Evolutionary conservation across 2,113 vertebrate genomes (phyloP).

Genomic region (Micronycteris hirsuta): DNA sequence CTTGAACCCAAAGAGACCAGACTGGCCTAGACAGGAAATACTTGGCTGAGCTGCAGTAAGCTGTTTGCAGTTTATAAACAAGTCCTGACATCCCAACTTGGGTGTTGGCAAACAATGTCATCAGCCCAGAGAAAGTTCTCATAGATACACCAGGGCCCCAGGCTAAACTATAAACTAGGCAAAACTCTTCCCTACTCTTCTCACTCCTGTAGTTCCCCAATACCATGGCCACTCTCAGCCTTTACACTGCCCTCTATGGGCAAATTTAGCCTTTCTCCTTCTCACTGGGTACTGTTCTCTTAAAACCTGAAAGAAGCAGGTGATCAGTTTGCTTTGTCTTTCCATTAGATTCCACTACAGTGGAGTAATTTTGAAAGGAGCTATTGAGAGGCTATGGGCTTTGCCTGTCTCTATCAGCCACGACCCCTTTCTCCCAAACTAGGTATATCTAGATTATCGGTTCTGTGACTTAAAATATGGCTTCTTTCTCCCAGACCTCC

Average conservation of each 20-base stretch:
- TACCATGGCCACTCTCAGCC: background rate
- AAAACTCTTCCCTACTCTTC: background rate
- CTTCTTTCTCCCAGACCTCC: background rate
- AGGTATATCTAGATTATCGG: background rate
- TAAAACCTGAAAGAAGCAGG: background rate
- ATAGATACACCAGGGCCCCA: slow-evolving; percentile 7
- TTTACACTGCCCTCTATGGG: background rate
- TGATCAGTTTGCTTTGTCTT: background rate
- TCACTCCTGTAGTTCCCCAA: background rate
- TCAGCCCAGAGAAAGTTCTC: slow-evolving; percentile 45
- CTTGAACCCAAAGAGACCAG: background rate
- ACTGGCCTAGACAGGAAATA: slow-evolving; percentile 38
- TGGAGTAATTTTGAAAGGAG: background rate
- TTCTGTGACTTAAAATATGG: background rate
- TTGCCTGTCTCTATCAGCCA: background rate
- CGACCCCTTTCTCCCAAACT: background rate
- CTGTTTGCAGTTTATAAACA: slow-evolving; percentile 47
- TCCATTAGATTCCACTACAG: background rate
- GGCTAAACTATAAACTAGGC: slow-evolving; percentile 38
- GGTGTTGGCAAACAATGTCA: slow-evolving; percentile 33
- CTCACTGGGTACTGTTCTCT: background rate
- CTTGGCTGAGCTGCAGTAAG: background rate
- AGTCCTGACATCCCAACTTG: slow-evolving; percentile 39
- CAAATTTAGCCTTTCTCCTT: background rate
- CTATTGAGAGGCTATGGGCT: background rate